Conservation (phyloP, 2,113 vertebrate species). For the Cryptomyrus ogoouensis region DNA sequence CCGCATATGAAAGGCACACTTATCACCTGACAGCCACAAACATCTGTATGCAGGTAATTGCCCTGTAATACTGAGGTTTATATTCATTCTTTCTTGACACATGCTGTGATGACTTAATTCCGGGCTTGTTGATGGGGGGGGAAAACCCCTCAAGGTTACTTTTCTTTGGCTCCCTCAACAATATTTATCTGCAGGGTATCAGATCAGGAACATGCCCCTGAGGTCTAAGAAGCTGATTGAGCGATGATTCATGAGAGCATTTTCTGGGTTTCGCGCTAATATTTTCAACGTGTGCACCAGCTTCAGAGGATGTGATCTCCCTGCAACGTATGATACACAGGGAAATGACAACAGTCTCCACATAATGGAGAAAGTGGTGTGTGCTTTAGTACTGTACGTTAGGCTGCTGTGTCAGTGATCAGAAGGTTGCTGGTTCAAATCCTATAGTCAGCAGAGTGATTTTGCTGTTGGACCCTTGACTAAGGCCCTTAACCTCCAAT, state of each 20-base stretch:
- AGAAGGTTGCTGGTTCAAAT: neutral
- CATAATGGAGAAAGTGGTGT: neutral
- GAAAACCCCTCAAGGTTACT: neutral
- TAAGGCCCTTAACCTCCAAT: neutral
- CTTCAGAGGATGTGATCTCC: neutral
- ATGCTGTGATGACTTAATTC: conserved; percentile 52
- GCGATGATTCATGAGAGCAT: neutral
- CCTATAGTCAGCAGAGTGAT: neutral
- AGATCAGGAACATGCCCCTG: neutral
- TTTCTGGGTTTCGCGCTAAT: neutral
- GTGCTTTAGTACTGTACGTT: neutral
- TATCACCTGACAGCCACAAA: conserved; percentile 58
- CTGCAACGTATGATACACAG: neutral
- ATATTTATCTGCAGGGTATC: neutral
- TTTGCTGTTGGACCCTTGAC: neutral
- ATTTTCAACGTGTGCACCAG: neutral
- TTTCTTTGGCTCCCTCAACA: neutral
- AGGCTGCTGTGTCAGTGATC: neutral
- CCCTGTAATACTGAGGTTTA: conserved; percentile 58
- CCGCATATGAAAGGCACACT: conserved; percentile 34
- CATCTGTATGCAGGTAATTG: conserved; percentile 63
- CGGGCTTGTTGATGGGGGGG: neutral
- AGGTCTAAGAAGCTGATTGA: neutral
- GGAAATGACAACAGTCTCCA: neutral
- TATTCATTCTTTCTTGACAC: conserved; percentile 46